Base-by-base conservation (phyloP, 2,113 vertebrate species). In the Microtus montanus region DNA sequence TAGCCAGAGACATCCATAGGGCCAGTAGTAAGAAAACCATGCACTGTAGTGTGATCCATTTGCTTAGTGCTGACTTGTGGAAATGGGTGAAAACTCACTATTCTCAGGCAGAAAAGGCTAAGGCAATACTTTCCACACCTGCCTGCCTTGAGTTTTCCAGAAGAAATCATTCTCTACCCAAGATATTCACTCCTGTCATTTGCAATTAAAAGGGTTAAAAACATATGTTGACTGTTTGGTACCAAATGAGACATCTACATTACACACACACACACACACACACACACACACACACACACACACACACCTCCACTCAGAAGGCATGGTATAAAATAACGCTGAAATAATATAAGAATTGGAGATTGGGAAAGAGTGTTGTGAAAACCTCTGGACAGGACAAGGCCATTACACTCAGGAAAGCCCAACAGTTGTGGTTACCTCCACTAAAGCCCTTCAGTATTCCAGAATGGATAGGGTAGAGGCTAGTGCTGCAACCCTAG, bases 341-440 rank as follows among this genome's bases (percentile, higher is more conserved):
- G 28, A 78, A 78, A 33, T 30, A 33, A 33, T 52, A 35, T 30
- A 52, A 52, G 15, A 78, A 8, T 30, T 77, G 44, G 44, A 47
- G 47, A 47, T 47, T 47, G 47, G 47, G 47, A 47, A 47, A 47
- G 3, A 52, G 41, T 47, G 13, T 13, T 33, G 15, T 52, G 7
- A 20, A 33, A 78, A 52, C 15, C 44, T 52, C 75, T 8, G 15
- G 7, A 52, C 30, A 78, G 13, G 44, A 77, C 26, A 47, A 47
- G 44, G 24, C 28, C 47, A 35, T 52, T 78, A 8, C 44, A 44
- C 44, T 44, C 44, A 44, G 44, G 44, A 44, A 44, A 44, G 44
- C 7, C 3, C 28, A 35, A 3, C 0, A 19, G 4, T 15, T 33
- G 47, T 20, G 47, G 0, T 20, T 52, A 10, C 17, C 4, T 52